Conservation (phyloP, 2,113 vertebrate species). For the Ranitomeya variabilis region DNA sequence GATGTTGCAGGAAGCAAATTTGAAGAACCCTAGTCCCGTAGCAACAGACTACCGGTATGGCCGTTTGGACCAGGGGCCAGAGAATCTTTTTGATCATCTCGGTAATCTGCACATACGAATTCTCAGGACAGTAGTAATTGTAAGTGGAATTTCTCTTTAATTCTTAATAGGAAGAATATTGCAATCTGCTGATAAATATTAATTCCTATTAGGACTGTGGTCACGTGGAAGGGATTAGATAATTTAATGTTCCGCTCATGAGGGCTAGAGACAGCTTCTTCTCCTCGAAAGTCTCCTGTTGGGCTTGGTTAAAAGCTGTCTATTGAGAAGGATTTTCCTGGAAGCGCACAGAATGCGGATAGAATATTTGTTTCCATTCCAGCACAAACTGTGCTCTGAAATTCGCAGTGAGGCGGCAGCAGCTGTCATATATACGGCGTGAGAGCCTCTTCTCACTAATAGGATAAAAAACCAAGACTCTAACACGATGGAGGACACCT, state of each 20-base stretch:
- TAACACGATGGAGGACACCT: conserved; percentile 19
- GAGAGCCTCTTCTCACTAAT: conserved; percentile 18
- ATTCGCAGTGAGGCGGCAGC: background rate
- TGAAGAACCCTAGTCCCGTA: no score
- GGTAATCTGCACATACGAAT: background rate
- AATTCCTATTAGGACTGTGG: background rate
- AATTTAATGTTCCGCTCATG: background rate
- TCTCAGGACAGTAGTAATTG: background rate
- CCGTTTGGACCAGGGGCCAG: no score
- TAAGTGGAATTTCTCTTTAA: background rate
- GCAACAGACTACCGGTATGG: no score
- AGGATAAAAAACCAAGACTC: background rate
- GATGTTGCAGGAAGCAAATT: no score
- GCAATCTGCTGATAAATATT: background rate
- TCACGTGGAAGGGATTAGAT: background rate
- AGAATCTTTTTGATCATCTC: no score
- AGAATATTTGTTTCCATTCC: conserved; percentile 50
- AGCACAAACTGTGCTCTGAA: conserved; percentile 47
- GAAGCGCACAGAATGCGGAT: conserved; percentile 29
- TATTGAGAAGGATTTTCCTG: conserved; percentile 39
- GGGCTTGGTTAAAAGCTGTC: conserved; percentile 1
- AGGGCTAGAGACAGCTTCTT: background rate
- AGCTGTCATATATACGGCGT: conserved; percentile 21
- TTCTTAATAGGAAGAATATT: background rate
- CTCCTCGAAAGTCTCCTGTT: conserved; percentile 18